Evolutionary conservation across 2,113 vertebrate species (phyloP), one percentile per base, ranked within the genome.

Genomic region (Macrotis lagotis): DNA sequence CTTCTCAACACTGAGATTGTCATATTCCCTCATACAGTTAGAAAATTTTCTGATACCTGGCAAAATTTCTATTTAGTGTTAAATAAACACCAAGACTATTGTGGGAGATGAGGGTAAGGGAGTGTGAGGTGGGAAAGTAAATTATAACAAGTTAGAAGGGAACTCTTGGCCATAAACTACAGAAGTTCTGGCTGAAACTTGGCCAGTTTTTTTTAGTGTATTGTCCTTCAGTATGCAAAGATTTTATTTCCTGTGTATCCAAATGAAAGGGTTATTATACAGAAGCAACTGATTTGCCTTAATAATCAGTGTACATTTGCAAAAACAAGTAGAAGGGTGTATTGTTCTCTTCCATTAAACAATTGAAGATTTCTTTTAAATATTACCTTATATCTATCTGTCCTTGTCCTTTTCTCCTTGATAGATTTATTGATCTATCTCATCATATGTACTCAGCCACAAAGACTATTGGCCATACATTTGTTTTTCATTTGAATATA

Each of bases 201-300:
- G n/a, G 26, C 66, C 19, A 83, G 0, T 25, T 22, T 53, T 89
- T 47, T 83, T n/a, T n/a, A n/a, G 51, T 1, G 50, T 89, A 53
- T 91, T 37, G 11, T 66, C 22, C 47, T 92, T 10, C 31, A 2
- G 1, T 48, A 25, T 89, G 74, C 92, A 95, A 48, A 93, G 90
- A 22, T n/a, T 31, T 3, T 12, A 28, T 37, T 9, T 9, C 28
- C 7, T 2, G 49, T 51, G 3, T 1, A 22, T 24, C 22, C 94
- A 50, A 37, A 90, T 28, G 48, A 90, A 9, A 14, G 9, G 2
- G 0, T 28, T 0, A 7, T 2, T 48, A 12, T 1, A 7, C 3
- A 2, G 50, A 37, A 26, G n/a, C 5, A 31, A 51, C 90, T 52
- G 0, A 26, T 91, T 50, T 48, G 48, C 19, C 22, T 92, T 16